A percentile compares a stretch with the other conserved stretches of the same genome.
Conservation (phyloP, 2,113 vertebrate species). For the Spermophilus dauricus region DNA sequence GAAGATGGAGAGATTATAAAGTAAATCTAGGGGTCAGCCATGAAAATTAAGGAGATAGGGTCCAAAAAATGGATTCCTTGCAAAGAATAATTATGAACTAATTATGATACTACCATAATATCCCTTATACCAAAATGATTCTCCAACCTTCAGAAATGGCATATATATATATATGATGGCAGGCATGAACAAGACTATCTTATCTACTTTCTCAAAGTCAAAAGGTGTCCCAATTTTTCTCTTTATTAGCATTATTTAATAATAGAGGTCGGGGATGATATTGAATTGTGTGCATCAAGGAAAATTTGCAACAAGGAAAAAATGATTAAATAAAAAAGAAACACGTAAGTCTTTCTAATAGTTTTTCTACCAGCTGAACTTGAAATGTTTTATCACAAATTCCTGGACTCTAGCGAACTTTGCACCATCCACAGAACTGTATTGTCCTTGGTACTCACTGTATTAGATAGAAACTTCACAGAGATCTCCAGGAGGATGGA, state of each 20-base stretch:
- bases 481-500: neutral
- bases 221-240: neutral
- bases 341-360: constrained; percentile 37
- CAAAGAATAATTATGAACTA: neutral
- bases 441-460: neutral
- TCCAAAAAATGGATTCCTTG: neutral
- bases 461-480: neutral
- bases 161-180: neutral
- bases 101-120: neutral
- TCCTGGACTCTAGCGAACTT: neutral
- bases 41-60: neutral
- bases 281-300: neutral
- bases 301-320: neutral
- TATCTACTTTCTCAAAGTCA: neutral
- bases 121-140: neutral
- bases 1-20: constrained; percentile 5
- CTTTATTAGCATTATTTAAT: neutral
- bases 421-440: neutral
- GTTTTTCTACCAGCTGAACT: constrained; percentile 35
- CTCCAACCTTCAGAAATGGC: neutral
- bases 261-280: neutral
- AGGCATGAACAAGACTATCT: neutral
- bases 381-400: neutral
- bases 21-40: neutral
- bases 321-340: neutral